phyloP scores from a whole-genome alignment of 2,888 invertebrate species.

The Globia sparganii region DNA sequence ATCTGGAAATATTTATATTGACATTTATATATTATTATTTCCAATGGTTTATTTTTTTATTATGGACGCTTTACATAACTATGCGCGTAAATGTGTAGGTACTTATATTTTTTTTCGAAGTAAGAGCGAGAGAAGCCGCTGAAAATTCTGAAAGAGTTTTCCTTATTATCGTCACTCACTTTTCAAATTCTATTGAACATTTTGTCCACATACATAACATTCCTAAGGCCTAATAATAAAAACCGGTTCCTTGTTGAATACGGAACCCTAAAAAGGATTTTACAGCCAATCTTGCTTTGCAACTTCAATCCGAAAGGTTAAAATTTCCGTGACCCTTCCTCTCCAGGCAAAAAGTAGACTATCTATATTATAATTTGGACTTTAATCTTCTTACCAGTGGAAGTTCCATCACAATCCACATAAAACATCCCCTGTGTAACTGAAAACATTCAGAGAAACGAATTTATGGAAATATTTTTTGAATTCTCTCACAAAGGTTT shows the following conservation, averaged over 20 bases:
- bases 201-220: constrained; percentile 33
- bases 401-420: constrained; percentile 50
- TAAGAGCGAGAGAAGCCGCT: neutral
- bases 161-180: constrained; percentile 20
- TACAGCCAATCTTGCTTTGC: constrained; percentile 38
- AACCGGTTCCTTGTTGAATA: no score
- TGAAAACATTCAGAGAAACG: constrained; percentile 46
- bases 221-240: constrained; percentile 26
- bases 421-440: constrained; percentile 31
- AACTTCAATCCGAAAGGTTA: constrained; percentile 56
- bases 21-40: constrained; percentile 33
- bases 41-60: constrained; percentile 19
- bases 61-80: constrained; percentile 32
- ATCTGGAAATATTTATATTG: constrained; percentile 45
- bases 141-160: neutral
- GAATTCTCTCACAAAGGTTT: constrained; percentile 5
- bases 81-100: neutral
- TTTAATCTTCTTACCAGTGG: constrained; percentile 59
- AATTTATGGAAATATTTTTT: constrained; percentile 28
- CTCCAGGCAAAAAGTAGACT: constrained; percentile 48
- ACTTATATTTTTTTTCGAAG: constrained; percentile 5
- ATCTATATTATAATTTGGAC: constrained; percentile 62
- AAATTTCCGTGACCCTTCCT: constrained; percentile 59
- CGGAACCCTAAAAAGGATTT: no score
- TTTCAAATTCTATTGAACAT: constrained; percentile 28